phyloP scores from a whole-genome alignment of 1,140 invertebrate species.

The Lordiphosa clarofinis region DNA sequence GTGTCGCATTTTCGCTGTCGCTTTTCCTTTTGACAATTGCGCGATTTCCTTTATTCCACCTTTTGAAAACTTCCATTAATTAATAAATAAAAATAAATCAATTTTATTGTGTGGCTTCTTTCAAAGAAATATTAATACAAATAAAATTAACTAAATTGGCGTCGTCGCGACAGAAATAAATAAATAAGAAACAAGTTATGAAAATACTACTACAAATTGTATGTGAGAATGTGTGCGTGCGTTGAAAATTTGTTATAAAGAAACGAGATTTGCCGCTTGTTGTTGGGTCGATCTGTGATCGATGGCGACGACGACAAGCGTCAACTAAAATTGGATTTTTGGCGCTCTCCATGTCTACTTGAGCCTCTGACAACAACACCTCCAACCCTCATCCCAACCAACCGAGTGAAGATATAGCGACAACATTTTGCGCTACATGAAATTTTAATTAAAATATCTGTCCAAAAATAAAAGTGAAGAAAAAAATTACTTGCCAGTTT shows the following conservation, averaged over 20 bases:
- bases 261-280: conserved; percentile 50
- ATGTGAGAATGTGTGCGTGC: conserved; percentile 64
- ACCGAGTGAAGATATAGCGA: conserved; percentile 32
- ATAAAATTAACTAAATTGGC: conserved; percentile 62
- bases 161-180: conserved; percentile 39
- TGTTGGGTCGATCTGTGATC: conserved; percentile 58
- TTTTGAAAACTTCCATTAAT: conserved; percentile 68
- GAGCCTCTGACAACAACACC: conserved; percentile 39
- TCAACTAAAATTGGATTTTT: conserved; percentile 67
- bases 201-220: conserved; percentile 70
- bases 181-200: conserved; percentile 65
- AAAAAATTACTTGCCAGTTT: conserved; percentile 48
- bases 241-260: conserved; percentile 56
- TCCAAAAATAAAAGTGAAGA: conserved; percentile 58
- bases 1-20: conserved; percentile 30
- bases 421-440: conserved; percentile 64
- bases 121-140: conserved; percentile 48
- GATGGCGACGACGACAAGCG: conserved; percentile 58
- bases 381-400: conserved; percentile 18
- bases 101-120: conserved; percentile 9
- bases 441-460: conserved; percentile 78
- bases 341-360: conserved; percentile 38
- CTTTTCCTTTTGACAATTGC: conserved; percentile 26
- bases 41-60: conserved; percentile 45
- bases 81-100: conserved; percentile 37